A percentile compares a stretch with the other conserved stretches of the same genome.
phyloP scores from a whole-genome alignment of 1,140 invertebrate species.

The Meloidogyne exigua region DNA sequence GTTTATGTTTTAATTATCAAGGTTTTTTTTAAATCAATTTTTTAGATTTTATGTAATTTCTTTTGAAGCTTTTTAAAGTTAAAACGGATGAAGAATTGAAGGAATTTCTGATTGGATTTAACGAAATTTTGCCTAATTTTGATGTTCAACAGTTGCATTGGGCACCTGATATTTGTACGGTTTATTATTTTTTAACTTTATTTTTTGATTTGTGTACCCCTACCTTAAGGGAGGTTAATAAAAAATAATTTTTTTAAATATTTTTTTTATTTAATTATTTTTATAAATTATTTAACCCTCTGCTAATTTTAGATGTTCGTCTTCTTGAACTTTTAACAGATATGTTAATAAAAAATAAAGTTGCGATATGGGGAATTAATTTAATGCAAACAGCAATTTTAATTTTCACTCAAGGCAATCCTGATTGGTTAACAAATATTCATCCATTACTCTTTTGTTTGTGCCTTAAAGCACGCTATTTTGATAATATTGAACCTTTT shows the following conservation, averaged over 20 bases:
- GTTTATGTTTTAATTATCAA: conserved; percentile 31
- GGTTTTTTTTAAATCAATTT: not conserved
- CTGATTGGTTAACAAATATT: conserved; percentile 29
- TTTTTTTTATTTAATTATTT: conserved; percentile 6
- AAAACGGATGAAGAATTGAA: conserved; percentile 27
- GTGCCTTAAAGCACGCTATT: conserved; percentile 34
- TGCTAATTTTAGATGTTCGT: conserved; percentile 28
- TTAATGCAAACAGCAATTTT: conserved; percentile 25
- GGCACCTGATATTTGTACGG: conserved; percentile 37
- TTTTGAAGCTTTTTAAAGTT: conserved; percentile 25
- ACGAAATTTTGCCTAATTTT: conserved; percentile 23
- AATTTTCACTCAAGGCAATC: conserved; percentile 12
- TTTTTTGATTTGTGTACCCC: too few species aligned
- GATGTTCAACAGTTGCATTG: conserved; percentile 30
- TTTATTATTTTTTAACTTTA: conserved; percentile 25
- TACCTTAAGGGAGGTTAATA: too few species aligned
- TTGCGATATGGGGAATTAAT: conserved; percentile 29
- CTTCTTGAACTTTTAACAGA: conserved; percentile 30
- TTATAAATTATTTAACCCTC: conserved; percentile 10
- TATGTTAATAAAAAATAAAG: conserved; percentile 14
- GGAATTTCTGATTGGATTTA: conserved; percentile 23
- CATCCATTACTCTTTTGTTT: conserved; percentile 35
- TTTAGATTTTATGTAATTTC: not conserved
- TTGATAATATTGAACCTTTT: conserved; percentile 34
- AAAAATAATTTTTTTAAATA: conserved; percentile 10